Base-by-base conservation (phyloP, 1,140 invertebrate species). In the Rhizoglyphus robini region DNA sequence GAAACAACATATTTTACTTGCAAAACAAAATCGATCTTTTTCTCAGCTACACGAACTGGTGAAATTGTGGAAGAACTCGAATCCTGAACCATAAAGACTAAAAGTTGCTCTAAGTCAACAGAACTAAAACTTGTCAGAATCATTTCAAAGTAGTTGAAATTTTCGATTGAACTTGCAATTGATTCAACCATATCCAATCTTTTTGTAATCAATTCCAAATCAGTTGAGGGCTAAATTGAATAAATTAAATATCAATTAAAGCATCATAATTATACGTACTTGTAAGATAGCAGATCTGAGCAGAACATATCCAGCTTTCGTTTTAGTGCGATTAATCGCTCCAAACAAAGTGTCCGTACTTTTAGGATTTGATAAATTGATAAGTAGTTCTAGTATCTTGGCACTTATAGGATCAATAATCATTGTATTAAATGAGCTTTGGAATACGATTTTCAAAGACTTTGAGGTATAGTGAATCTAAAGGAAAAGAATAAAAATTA, bases 241-340 rank as follows among this genome's bases (percentile, higher is more conserved):
- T 4, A 47, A 63, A 63, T 2, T 46, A 20, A 47, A 1, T 51
- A 51, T 25, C 29, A 23, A 51, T 13, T 49, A 18, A 46, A 46
- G 32, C 25, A 18, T 3, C 32, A 60, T 18, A 32, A 32, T n/a
- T 32, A n/a, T 18, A 58, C 83, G 81, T 0, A 89, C 89, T 73
- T 93, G 88, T n/a, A 94, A 76, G 65, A 94, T 84, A 29, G 83
- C 83, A 0, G 87, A 84, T 63, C 90, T 76, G 4, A 96, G 77
- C 1, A 86, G 77, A 65, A 88, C 76, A 31, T 82, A 77, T 3
- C 92, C 92, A 46, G 86, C 83, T 49, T 79, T 75, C 1, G 91
- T 95, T 46, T 83, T 81, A 54, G 88, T 92, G 57, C 83, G 79
- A 71, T 93, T 86, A 18, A 96, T 72, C 11, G 87, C 79, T 25